Evolutionary conservation across 2,888 invertebrate genomes (phyloP), one percentile per base, ranked within the genome.

Genomic region (Lepidocyrtoides sp.): DNA sequence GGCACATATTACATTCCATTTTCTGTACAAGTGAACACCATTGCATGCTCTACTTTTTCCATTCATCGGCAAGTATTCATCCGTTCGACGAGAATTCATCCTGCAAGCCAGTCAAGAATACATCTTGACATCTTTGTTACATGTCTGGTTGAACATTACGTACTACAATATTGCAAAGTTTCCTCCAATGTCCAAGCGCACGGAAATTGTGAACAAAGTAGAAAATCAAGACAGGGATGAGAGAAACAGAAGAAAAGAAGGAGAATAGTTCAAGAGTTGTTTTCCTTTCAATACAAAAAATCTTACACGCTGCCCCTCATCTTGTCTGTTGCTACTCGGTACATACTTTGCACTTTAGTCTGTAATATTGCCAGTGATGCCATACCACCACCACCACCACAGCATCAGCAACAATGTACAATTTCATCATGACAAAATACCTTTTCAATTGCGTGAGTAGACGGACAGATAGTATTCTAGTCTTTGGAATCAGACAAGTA

Each of bases 111-210:
- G 36, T 85, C 41, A 41, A 72, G 85, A 54, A 66, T 85, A 75
- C 72, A 72, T 36, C 85, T 85, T 85, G 85, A 85, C 85, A 41
- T 85, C 85, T 85, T 85, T 85, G 85, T 85, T 85, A 72, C 54
- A 26, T 23, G 85, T 72, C 72, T 57, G 57, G 72, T 48, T 85
- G 54, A 29, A 32, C 54, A 5, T 23, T 66, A 44, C 23, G 72
- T 72, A 54, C 20, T 54, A 85, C 14, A 69, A 17, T 32, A 85
- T 85, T 85, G 85, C 48, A 23, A 51, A 69, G 69, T 69, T 69
- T 69, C n/a, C 41, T 20, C 75, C 48, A 75, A n/a, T n/a, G 48
- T 75, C 41, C 29, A 85, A 85, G 72, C 85, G 57, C 26, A 85
- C 72, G 72, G 51, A 75, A 85, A 85, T 72, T 57, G 85, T 85